phyloP scores from a whole-genome alignment of 2,888 invertebrate genomes.

The Cataglyphis rosenhaueri region DNA sequence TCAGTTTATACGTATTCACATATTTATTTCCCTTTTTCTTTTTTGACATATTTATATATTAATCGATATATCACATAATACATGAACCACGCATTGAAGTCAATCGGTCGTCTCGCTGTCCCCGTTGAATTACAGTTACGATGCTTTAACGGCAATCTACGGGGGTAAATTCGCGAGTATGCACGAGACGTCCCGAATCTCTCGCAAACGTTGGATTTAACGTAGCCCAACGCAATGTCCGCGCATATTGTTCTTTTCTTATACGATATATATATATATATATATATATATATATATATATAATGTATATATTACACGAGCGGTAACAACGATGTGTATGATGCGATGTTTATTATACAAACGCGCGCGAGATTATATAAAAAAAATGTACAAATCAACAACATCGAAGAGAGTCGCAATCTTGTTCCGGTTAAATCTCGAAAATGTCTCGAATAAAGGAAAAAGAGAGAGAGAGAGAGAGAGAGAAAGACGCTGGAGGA shows the following conservation, averaged over 20 bases:
- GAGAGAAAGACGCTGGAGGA: neutral
- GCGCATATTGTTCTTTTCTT: neutral
- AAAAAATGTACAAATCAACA: conserved; percentile 11
- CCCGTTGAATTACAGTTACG: conserved; percentile 7
- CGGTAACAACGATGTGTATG: conserved; percentile 11
- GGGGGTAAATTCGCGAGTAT: neutral
- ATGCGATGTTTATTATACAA: conserved; percentile 8
- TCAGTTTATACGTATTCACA: conserved; percentile 64
- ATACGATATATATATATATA: neutral
- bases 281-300: neutral
- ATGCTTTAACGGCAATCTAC: neutral
- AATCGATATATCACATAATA: conserved; percentile 71
- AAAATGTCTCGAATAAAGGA: conserved; percentile 4
- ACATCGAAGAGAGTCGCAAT: neutral
- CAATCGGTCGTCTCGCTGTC: conserved; percentile 45
- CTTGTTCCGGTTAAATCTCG: neutral
- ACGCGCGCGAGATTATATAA: conserved; percentile 1
- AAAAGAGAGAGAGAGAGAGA: neutral
- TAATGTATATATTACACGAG: neutral
- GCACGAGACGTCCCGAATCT: neutral
- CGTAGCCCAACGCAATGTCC: neutral
- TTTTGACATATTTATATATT: conserved; percentile 61
- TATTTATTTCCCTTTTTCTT: conserved; percentile 63
- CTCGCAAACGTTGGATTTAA: neutral
- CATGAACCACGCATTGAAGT: conserved; percentile 63